Evolutionary conservation across 2,888 invertebrate species (phyloP).

Genomic region (Vandiemenella viatica): DNA sequence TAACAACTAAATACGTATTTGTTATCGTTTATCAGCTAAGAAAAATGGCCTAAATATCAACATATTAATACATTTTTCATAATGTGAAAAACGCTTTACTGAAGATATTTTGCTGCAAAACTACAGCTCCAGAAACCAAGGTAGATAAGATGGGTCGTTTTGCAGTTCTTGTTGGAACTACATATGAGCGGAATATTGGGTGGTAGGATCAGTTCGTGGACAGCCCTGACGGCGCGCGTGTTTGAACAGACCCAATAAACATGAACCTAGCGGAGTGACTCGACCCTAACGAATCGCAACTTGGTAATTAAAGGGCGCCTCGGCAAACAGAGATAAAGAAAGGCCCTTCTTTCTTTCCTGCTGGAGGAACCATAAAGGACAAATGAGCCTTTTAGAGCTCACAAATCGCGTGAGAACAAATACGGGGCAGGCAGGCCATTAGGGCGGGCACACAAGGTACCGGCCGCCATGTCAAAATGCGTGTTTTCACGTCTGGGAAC

Average conservation of each 20-base stretch:
- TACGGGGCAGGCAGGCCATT: background rate
- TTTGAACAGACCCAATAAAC: background rate
- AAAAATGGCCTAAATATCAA: too few species aligned
- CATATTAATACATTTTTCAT: too few species aligned
- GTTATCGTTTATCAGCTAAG: too few species aligned
- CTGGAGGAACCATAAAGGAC: constrained; percentile 1
- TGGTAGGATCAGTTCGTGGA: too few species aligned
- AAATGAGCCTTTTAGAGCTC: constrained; percentile 3
- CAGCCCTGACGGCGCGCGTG: background rate
- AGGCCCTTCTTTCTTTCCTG: background rate
- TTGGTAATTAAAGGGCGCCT: constrained; percentile 1
- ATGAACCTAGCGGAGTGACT: background rate
- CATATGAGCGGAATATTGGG: too few species aligned
- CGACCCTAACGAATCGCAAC: constrained; percentile 1
- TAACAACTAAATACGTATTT: too few species aligned
- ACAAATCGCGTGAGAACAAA: constrained; percentile 3
- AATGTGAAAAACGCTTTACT: too few species aligned
- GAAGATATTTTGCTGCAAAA: too few species aligned
- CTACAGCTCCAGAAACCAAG: too few species aligned
- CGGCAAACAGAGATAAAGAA: constrained; percentile 1
- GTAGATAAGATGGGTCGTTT: too few species aligned
- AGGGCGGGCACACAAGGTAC: background rate
- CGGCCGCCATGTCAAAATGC: background rate
- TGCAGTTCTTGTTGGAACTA: too few species aligned
- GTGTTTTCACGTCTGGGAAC: background rate